Evolutionary conservation across 2,797 vertebrate species (phyloP).

Genomic region (Eospalax fontanierii): DNA sequence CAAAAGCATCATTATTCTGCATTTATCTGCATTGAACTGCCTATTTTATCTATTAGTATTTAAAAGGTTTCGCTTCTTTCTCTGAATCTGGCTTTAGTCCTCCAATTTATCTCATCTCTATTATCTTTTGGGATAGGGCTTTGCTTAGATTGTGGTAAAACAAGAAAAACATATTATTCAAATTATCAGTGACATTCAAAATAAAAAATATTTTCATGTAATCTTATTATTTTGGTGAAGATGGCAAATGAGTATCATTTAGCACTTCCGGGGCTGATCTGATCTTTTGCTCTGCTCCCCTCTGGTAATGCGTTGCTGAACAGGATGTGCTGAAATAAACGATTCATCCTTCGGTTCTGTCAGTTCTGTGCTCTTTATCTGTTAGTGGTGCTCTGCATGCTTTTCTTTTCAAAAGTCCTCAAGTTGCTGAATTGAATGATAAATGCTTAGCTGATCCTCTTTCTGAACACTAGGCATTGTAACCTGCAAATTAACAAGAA

Average conservation of each 20-base stretch:
- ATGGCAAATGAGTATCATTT: conserved; percentile 77
- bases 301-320: conserved; percentile 42
- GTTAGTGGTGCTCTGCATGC: conserved; percentile 49
- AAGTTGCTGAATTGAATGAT: conserved; percentile 70
- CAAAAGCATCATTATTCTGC: conserved; percentile 86
- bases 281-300: conserved; percentile 65
- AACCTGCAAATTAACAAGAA: not conserved
- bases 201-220: conserved; percentile 63
- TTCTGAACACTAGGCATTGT: conserved; percentile 70
- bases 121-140: conserved; percentile 82
- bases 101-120: conserved; percentile 79
- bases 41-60: conserved; percentile 82
- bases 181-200: conserved; percentile 81
- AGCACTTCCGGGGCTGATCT: conserved; percentile 62
- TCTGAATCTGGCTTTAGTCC: conserved; percentile 55
- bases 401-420: conserved; percentile 79
- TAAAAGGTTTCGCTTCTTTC: conserved; percentile 81
- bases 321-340: conserved; percentile 76
- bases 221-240: conserved; percentile 78
- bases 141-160: conserved; percentile 72
- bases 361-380: conserved; percentile 71
- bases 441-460: conserved; percentile 68
- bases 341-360: conserved; percentile 73
- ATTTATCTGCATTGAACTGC: conserved; percentile 81
- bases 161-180: conserved; percentile 72